Evolutionary conservation across 2,797 vertebrate species (phyloP).

Genomic region (Phrynocephalus vlangalii): DNA sequence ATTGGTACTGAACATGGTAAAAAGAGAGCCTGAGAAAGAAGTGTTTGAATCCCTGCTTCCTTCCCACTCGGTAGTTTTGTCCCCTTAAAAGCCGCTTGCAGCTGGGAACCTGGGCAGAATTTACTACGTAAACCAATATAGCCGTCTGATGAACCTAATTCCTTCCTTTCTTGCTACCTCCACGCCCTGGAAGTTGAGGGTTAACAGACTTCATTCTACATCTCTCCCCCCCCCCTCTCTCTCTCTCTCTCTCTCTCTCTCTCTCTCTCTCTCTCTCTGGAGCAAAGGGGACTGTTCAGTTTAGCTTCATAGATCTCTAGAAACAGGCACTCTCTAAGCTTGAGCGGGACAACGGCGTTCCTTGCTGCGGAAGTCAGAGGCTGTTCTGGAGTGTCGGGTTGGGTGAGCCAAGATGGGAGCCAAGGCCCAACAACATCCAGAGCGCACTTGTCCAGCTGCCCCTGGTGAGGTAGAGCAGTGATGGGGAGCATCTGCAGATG

Average conservation of each 20-base stretch:
- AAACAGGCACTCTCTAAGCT: neutral
- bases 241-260: no score
- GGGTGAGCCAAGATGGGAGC: no score
- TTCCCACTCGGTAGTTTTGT: neutral
- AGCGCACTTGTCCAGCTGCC: no score
- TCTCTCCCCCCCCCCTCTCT: no score
- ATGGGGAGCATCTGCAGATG: neutral
- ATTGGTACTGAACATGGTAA: neutral
- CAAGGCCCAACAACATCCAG: neutral
- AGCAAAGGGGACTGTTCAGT: neutral
- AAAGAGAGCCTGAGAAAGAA: neutral
- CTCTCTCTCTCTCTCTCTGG: neutral
- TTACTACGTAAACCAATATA: neutral
- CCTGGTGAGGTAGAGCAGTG: neutral
- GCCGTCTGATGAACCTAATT: neutral
- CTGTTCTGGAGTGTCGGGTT: neutral
- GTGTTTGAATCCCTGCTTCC: neutral
- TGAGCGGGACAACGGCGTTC: neutral
- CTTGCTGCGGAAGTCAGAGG: neutral
- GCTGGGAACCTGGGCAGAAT: conserved; percentile 9
- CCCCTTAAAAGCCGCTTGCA: neutral
- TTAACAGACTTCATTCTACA: neutral
- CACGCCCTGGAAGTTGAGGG: neutral
- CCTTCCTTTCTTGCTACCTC: neutral
- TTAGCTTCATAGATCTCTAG: neutral